A percentile compares a stretch with the other conserved stretches of the same genome.
Conservation (phyloP, 2,797 vertebrate genomes). For the Streptopelia turtur region DNA sequence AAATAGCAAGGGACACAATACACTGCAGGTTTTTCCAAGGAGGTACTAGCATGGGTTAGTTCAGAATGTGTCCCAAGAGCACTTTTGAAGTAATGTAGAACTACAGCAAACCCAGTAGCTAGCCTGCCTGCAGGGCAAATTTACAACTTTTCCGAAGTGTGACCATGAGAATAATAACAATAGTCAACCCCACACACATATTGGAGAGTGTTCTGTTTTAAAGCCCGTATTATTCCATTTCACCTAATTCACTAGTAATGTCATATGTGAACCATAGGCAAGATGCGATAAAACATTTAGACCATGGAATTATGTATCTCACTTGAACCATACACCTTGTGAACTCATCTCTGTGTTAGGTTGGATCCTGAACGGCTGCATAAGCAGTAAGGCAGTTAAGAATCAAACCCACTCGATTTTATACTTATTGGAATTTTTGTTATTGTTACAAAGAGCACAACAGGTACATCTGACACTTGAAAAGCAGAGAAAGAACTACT, state of each 20-base stretch:
- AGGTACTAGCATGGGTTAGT: not conserved
- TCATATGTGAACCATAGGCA: not conserved
- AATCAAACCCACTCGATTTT: not conserved
- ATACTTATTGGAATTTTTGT: not conserved
- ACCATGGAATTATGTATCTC: not conserved
- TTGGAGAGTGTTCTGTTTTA: not conserved
- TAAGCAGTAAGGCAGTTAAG: not conserved
- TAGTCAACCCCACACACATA: rapidly evolving
- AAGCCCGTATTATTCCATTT: not conserved
- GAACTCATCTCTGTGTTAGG: rapidly evolving
- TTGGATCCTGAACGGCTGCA: not conserved
- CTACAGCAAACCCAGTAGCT: not conserved
- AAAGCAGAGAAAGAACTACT: not conserved
- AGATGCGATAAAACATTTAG: rapidly evolving
- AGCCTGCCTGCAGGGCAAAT: not conserved
- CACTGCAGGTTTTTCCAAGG: not conserved
- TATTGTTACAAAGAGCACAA: not conserved
- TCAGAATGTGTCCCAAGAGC: rapidly evolving
- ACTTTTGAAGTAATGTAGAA: not conserved
- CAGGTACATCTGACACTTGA: not conserved
- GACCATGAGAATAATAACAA: not conserved
- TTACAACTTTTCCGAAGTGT: not conserved
- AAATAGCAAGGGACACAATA: not conserved
- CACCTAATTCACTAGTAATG: not conserved
- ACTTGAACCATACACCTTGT: not conserved